These are phyloP conservation scores for Rhyzopertha dominica DNA, from an alignment of 1,140 invertebrate species.

Conservation along the genomic window DNA sequence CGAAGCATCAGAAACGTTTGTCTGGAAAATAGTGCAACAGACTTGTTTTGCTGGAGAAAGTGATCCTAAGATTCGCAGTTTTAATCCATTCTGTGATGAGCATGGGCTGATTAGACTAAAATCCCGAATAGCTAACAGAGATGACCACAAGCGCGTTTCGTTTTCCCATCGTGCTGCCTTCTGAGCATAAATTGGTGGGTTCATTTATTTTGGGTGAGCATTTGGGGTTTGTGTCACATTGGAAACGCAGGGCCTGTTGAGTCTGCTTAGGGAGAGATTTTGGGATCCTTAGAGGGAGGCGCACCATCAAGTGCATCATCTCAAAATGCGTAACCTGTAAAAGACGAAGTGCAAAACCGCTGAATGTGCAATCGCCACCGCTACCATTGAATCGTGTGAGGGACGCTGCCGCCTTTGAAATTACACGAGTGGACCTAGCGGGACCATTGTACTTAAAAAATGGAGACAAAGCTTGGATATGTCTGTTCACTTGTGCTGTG, in stretches of 20 bases:
- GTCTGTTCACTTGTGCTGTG: constrained; percentile 37
- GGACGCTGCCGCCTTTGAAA: constrained; percentile 33
- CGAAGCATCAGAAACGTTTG: no score
- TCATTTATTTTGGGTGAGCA: constrained; percentile 5
- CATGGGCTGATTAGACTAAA: constrained; percentile 8
- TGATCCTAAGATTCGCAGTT: background rate
- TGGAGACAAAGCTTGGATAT: constrained; percentile 30
- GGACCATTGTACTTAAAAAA: constrained; percentile 31
- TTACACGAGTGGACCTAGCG: constrained; percentile 36
- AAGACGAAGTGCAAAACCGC: constrained; percentile 20
- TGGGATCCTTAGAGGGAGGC: constrained; percentile 18
- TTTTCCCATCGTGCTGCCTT: constrained; percentile 13
- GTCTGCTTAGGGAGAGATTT: no score
- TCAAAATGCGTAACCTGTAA: constrained; percentile 25
- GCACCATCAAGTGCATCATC: constrained; percentile 13
- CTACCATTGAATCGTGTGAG: constrained; percentile 31
- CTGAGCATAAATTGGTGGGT: constrained; percentile 10
- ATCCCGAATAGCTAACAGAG: constrained; percentile 1
- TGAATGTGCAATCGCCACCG: constrained; percentile 23
- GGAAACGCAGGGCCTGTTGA: constrained; percentile 9
- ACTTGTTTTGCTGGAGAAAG: background rate
- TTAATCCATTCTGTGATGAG: constrained; percentile 6
- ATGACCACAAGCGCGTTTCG: constrained; percentile 9
- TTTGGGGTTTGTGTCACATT: constrained; percentile 6
- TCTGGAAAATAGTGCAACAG: background rate